phyloP scores from a whole-genome alignment of 2,113 vertebrate species.

The Ammospiza nelsoni region DNA sequence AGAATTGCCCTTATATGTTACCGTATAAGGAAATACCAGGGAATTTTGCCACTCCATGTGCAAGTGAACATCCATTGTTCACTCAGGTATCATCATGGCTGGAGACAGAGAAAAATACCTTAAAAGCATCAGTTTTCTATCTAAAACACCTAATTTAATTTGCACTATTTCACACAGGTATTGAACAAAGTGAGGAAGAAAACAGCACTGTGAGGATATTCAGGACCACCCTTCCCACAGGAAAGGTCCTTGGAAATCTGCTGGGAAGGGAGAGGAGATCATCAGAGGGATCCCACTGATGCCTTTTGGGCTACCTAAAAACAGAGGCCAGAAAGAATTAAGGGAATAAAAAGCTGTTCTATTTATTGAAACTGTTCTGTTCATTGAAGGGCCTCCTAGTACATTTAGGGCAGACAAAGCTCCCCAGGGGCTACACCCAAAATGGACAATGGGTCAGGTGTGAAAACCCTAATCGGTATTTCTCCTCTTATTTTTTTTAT shows the following conservation, averaged over 20 bases:
- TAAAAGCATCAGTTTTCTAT: neutral
- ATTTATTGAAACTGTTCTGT: too few relatives aligned
- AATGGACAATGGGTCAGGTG: rapidly evolving
- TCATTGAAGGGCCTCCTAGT: too few relatives aligned
- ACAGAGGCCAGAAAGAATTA: too few relatives aligned
- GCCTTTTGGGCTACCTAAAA: neutral
- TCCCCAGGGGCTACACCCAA: neutral
- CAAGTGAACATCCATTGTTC: neutral
- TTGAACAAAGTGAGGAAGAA: neutral
- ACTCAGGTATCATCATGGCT: neutral
- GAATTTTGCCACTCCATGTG: neutral
- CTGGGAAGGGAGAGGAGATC: neutral
- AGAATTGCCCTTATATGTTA: rapidly evolving
- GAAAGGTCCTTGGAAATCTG: neutral
- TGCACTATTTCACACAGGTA: neutral
- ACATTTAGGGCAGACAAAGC: too few relatives aligned
- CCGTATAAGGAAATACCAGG: neutral
- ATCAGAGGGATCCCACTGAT: neutral
- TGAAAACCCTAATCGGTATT: too few relatives aligned
- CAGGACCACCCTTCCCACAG: neutral
- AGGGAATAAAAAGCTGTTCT: too few relatives aligned
- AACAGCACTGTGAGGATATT: too few relatives aligned
- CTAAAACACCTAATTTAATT: neutral
- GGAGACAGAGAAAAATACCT: neutral
- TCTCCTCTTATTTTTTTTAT: too few relatives aligned